Evolutionary conservation across 2,888 invertebrate species (phyloP), one percentile per base, ranked within the genome.

Genomic region (Dryobota labecula): DNA sequence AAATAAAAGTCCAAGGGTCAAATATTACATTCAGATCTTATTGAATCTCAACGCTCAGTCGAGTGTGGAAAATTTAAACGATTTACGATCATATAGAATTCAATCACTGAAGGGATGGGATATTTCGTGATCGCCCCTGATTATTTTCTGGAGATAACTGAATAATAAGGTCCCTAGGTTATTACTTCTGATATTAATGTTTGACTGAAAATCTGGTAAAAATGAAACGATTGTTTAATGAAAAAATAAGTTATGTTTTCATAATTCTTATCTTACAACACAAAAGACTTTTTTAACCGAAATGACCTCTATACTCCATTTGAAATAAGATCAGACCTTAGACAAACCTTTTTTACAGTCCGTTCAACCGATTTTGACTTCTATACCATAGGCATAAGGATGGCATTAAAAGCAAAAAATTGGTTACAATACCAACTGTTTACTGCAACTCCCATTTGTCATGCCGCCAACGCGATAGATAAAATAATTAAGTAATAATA

Each of bases 1-100:
- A 57, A n/a, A 78, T 78, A 83, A 77, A 75, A 76, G 41, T 64
- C 43, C 53, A 45, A 70, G 67, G 76, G 81, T 80, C 76, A 70
- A 57, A 71, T 79, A 83, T 83, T 73, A 77, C 76, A 65, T 78
- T 73, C 72, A 76, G 81, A 86, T 86, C 78, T 82, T 86, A 85
- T 86, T 86, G 79, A 68, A 84, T 80, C 57, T 18, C 33, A 33
- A 43, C 75, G 70, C 58, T 76, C 65, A 60, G 53, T 68, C 58
- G 75, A 60, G 63, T 79, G 78, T 61, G 76, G 66, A 72, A 70
- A 76, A 74, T 74, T 80, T 80, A 76, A 86, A 76, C 83, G 76
- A 76, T 74, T 69, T 73, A 84, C 60, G 79, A 69, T 68, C 72
- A 53, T 74, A 77, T 70, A 79, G 58, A 83, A 85, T 83, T 80